Evolutionary conservation across 1,140 invertebrate genomes (phyloP).

Genomic region (Scaptomyza hsui): DNA sequence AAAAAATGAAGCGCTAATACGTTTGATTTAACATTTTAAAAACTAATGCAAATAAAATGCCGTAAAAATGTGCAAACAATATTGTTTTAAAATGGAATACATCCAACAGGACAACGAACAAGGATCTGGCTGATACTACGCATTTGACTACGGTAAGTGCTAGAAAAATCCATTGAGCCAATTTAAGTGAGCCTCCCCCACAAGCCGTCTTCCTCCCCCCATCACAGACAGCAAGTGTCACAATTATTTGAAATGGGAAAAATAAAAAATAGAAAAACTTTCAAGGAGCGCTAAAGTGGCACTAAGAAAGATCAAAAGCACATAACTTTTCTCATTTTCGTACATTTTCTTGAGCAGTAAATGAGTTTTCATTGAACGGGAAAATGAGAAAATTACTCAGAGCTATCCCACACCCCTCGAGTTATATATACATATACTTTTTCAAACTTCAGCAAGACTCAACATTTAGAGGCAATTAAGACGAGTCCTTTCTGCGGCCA

Average conservation of each 20-base stretch:
- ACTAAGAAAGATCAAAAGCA: constrained; percentile 68
- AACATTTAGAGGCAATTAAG: constrained; percentile 76
- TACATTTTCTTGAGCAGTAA: constrained; percentile 32
- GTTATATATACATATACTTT: constrained; percentile 12
- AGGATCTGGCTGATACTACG: constrained; percentile 23
- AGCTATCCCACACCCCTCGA: neutral
- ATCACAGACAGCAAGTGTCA: neutral
- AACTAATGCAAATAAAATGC: constrained; percentile 13
- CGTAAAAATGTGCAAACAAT: constrained; percentile 30
- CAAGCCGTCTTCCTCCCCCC: too few species aligned
- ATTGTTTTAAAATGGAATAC: constrained; percentile 8
- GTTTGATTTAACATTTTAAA: constrained; percentile 2
- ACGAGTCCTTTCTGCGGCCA: constrained; percentile 36
- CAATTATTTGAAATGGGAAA: constrained; percentile 17
- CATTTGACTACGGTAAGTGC: constrained; percentile 45
- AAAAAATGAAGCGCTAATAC: neutral
- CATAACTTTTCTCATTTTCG: constrained; percentile 70
- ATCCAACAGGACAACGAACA: neutral
- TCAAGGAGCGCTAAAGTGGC: constrained; percentile 20
- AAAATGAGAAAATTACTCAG: constrained; percentile 79
- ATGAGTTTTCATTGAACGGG: constrained; percentile 78
- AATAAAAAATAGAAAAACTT: constrained; percentile 36
- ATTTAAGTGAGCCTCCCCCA: neutral
- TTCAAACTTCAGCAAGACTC: constrained; percentile 42
- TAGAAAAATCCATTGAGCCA: constrained; percentile 40